Percentiles rank a stretch among this genome's conserved stretches.
Conservation (phyloP, 1,140 invertebrate genomes). For the Eumeta japonica region DNA sequence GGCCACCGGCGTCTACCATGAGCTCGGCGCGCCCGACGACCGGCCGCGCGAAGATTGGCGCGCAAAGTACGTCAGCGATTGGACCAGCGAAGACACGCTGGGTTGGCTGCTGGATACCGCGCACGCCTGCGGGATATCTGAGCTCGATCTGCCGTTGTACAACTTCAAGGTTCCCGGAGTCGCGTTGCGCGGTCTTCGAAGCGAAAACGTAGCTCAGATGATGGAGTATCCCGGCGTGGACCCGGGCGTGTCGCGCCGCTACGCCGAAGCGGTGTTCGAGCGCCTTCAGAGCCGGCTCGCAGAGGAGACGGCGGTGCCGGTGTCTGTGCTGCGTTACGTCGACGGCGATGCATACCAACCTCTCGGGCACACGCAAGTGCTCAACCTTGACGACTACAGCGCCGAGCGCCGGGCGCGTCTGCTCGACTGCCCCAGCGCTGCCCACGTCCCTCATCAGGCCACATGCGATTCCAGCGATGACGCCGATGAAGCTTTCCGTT, state of each 20-base stretch:
- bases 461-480: constrained; percentile 39
- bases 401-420: constrained; percentile 26
- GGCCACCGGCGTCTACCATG: constrained; percentile 35
- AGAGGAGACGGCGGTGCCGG: constrained; percentile 28
- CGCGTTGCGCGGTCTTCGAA: constrained; percentile 39
- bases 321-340: constrained; percentile 34
- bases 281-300: constrained; percentile 38
- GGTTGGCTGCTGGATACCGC: constrained; percentile 56
- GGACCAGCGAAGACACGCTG: constrained; percentile 60
- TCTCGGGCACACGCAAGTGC: constrained; percentile 10
- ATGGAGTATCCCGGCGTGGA: constrained; percentile 38
- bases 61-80: constrained; percentile 52
- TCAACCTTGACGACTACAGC: constrained; percentile 13
- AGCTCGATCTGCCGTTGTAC: constrained; percentile 42
- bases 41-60: constrained; percentile 51
- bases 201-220: constrained; percentile 49
- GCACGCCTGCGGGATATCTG: constrained; percentile 44
- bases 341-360: constrained; percentile 29
- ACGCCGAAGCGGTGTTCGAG: constrained; percentile 52
- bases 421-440: constrained; percentile 25
- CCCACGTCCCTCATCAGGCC: constrained; percentile 20
- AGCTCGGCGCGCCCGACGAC: constrained; percentile 23
- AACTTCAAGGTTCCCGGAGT: constrained; percentile 53
- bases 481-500: constrained; percentile 32
- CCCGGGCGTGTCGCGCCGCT: constrained; percentile 20